These are phyloP conservation scores for Bombus breviceps DNA, from an alignment of 1,140 invertebrate species.

Conservation along the genomic window DNA sequence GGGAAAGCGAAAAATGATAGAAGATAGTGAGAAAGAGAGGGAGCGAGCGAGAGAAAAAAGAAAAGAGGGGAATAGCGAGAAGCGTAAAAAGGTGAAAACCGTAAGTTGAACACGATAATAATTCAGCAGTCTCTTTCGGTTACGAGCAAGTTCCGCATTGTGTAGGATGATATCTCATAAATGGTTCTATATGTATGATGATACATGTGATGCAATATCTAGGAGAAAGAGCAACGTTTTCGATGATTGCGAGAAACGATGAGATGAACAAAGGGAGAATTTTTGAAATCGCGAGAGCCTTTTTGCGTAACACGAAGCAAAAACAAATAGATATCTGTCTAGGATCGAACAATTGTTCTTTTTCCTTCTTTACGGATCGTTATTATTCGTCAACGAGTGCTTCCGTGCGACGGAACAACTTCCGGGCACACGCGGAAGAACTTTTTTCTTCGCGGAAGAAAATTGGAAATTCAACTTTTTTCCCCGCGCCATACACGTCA, in stretches of 20 bases:
- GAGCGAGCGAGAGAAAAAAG: conserved; percentile 44
- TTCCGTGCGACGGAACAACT: conserved; percentile 63
- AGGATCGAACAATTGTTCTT: conserved; percentile 33
- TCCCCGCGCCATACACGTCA: conserved; percentile 37
- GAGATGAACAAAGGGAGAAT: conserved; percentile 53
- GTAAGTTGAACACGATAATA: conserved; percentile 30
- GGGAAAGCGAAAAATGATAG: conserved; percentile 4
- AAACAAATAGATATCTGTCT: conserved; percentile 30
- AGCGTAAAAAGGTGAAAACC: conserved; percentile 40
- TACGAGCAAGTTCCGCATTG: conserved; percentile 81
- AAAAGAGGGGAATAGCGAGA: neutral
- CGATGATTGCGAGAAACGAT: conserved; percentile 69
- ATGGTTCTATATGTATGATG: conserved; percentile 62
- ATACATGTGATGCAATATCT: conserved; percentile 64
- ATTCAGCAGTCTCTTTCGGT: conserved; percentile 80
- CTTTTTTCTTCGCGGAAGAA: neutral
- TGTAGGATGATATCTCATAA: conserved; percentile 76
- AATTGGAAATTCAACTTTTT: conserved; percentile 57
- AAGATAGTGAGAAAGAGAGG: neutral
- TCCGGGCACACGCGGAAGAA: conserved; percentile 60
- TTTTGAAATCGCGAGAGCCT: conserved; percentile 66
- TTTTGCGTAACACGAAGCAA: conserved; percentile 54
- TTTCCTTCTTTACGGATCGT: conserved; percentile 36
- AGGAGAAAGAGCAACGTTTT: conserved; percentile 60
- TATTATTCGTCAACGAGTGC: conserved; percentile 60